Base-by-base conservation (phyloP, 2,113 vertebrate species). In the Lynx canadensis region DNA sequence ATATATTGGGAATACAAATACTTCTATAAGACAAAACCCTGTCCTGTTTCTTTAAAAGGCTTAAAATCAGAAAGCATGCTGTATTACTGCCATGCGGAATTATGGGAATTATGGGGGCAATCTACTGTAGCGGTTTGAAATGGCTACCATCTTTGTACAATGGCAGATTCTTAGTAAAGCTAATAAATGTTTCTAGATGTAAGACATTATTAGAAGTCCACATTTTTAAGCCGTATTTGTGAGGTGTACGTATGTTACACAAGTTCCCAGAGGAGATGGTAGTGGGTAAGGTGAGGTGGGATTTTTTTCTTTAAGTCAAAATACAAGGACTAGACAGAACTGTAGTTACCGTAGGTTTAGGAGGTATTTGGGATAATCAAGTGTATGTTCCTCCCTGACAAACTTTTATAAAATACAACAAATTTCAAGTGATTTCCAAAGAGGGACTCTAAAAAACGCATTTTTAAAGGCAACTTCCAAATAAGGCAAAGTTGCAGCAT, bases 341-440 rank as follows among this genome's bases (percentile, higher is more conserved):
- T 48, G 41, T 48, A 48, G 7, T 48, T 66, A 86, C 1, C 66
- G 68, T 0, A 90, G 38, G 38, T 52, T 76, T 41, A 63, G 25
- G 5, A 87, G 4, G 23, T 93, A 90, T 6, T 38, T 38, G n/a
- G 13, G 29, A 94, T 82, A 87, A 65, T 45, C 19, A 76, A 50
- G 27, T 90, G 84, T 92, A 76, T 60, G 65, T 52, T 87, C 29
- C 5, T 57, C 45, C 45, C 31, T 83, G 48, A 92, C 31, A 88
- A 96, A 91, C 45, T 71, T 95, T 71, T 71, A 95, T 73, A 74
- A 85, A 97, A 91, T 33, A 96, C 60, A 94, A 88, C 8, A n/a
- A 18, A 94, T 66, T 89, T 92, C 60, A 85, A 91, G 85, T 63
- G 73, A 76, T 84, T 89, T 88, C 86, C 45, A 82, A 89, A 92